These are phyloP conservation scores for Agrilus planipennis DNA, from an alignment of 1,140 invertebrate genomes.

Conservation along the genomic window DNA sequence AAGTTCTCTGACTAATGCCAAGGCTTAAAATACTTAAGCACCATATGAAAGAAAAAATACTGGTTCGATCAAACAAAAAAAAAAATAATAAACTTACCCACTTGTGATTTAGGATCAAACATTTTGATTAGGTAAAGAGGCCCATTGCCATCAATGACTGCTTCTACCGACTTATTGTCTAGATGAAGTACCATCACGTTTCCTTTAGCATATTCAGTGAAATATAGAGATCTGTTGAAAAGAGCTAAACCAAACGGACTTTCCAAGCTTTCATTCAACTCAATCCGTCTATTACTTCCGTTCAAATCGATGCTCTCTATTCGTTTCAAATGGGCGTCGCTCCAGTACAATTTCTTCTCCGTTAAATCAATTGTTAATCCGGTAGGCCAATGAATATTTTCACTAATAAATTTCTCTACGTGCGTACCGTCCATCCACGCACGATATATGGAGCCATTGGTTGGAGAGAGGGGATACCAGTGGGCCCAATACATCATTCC, in stretches of 20 bases:
- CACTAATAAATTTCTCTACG: constrained; percentile 37
- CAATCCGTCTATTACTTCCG: constrained; percentile 51
- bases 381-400: constrained; percentile 69
- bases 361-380: constrained; percentile 75
- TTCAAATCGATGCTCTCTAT: constrained; percentile 68
- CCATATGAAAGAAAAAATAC: no score
- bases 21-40: no score
- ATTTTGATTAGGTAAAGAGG: constrained; percentile 51
- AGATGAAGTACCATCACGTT: constrained; percentile 39
- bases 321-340: constrained; percentile 55
- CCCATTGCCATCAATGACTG: constrained; percentile 39
- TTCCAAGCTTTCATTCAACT: constrained; percentile 43
- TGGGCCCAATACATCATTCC: constrained; percentile 68
- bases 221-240: constrained; percentile 50
- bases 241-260: constrained; percentile 65
- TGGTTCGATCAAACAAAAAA: no score
- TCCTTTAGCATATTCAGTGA: constrained; percentile 56
- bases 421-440: constrained; percentile 73
- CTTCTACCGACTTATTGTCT: constrained; percentile 31
- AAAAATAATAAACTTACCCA: constrained; percentile 5
- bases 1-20: no score
- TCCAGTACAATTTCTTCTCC: constrained; percentile 61
- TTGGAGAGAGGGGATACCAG: constrained; percentile 48
- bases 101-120: constrained; percentile 39
- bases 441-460: constrained; percentile 46